Evolutionary conservation across 2,113 vertebrate genomes (phyloP).

Genomic region (Marmota flaviventris): DNA sequence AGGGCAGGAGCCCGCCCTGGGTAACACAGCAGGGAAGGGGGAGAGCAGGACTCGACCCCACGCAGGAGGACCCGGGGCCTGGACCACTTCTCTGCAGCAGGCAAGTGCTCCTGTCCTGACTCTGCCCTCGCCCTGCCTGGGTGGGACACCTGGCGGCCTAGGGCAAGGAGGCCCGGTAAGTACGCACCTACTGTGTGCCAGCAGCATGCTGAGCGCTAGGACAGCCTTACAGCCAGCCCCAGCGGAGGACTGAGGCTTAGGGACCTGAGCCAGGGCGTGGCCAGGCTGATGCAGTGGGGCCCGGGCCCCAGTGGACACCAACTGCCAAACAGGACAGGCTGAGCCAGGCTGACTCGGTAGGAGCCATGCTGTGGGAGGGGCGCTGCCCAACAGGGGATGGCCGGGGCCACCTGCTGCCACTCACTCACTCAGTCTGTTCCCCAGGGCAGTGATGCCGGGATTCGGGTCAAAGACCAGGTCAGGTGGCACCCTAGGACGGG

Average conservation of each 20-base stretch:
- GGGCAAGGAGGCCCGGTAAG: not conserved
- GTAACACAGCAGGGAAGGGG: not conserved
- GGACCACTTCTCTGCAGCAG: too few relatives aligned
- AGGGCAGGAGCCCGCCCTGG: not conserved
- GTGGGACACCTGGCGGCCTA: not conserved
- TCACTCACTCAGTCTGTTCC: too few relatives aligned
- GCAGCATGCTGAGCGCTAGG: too few relatives aligned
- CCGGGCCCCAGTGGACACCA: not conserved
- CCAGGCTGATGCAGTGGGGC: not conserved
- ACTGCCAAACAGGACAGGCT: not conserved
- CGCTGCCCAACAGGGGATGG: too few relatives aligned
- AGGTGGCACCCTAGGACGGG: accelerated
- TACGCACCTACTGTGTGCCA: accelerated
- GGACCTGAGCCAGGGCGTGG: accelerated
- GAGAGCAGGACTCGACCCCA: accelerated
- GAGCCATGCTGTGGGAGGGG: too few relatives aligned
- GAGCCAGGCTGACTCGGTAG: too few relatives aligned
- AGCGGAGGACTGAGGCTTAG: not conserved
- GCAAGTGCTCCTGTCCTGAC: not conserved
- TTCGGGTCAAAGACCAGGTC: not conserved
- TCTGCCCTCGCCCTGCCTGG: not conserved
- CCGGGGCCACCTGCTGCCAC: too few relatives aligned
- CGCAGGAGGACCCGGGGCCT: not conserved
- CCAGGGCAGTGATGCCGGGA: not conserved
- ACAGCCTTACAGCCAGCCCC: too few relatives aligned